phyloP scores from a whole-genome alignment of 2,888 invertebrate genomes.

The Nomada fabriciana region DNA sequence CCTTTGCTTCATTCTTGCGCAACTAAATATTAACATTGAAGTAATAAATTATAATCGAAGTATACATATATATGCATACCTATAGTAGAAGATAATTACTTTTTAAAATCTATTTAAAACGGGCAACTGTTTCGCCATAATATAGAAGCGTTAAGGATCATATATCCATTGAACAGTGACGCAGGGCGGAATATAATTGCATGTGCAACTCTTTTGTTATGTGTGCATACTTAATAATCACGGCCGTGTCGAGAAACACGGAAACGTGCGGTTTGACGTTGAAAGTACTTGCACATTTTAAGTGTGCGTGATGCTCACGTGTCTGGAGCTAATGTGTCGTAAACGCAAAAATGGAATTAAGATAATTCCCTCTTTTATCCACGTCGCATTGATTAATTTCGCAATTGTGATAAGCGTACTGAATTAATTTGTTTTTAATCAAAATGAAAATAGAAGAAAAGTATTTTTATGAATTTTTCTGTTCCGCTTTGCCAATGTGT shows the following conservation, averaged over 20 bases:
- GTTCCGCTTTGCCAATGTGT: background rate
- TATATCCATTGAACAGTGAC: background rate
- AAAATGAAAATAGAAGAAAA: background rate
- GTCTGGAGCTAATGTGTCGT: slow-evolving; percentile 40
- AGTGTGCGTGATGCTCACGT: slow-evolving; percentile 52
- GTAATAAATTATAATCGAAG: slow-evolving; percentile 41
- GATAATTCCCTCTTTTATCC: slow-evolving; percentile 27
- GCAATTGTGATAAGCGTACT: background rate
- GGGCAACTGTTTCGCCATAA: background rate
- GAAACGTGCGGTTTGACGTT: slow-evolving; percentile 46
- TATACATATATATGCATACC: slow-evolving; percentile 32
- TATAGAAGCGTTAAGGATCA: background rate
- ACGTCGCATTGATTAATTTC: slow-evolving; percentile 9
- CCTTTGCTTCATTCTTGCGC: slow-evolving; percentile 24
- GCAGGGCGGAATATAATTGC: background rate
- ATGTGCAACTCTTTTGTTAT: slow-evolving; percentile 8
- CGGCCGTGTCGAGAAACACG: slow-evolving; percentile 16
- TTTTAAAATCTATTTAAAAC: slow-evolving; percentile 20
- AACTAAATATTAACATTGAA: slow-evolving; percentile 15
- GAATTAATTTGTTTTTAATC: background rate
- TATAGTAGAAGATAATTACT: slow-evolving; percentile 17
- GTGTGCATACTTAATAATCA: slow-evolving; percentile 33
- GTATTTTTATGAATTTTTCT: background rate
- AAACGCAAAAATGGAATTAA: slow-evolving; percentile 24
- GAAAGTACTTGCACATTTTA: slow-evolving; percentile 44